A percentile compares a stretch with the other conserved stretches of the same genome.
Conservation (phyloP, 2,888 invertebrate genomes). For the Amiota communis region DNA sequence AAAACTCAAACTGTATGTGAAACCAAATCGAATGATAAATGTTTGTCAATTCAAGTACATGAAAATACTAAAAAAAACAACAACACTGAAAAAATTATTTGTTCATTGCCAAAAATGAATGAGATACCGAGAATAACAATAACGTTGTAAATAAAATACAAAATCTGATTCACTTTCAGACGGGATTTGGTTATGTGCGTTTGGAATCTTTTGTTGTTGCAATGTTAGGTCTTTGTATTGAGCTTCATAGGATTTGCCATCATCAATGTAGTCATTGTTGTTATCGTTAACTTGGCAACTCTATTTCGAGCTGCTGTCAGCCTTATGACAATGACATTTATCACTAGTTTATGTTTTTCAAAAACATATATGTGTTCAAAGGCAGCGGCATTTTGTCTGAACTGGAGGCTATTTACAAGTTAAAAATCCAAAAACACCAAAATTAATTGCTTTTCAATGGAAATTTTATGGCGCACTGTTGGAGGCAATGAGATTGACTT, state of each 20-base stretch:
- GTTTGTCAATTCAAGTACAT: constrained; percentile 20
- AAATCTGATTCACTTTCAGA: background rate
- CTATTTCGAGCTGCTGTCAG: constrained; percentile 8
- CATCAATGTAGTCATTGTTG: background rate
- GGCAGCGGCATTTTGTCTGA: background rate
- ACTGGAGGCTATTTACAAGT: constrained; percentile 16
- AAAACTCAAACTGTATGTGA: background rate
- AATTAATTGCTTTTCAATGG: constrained; percentile 60
- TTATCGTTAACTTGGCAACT: constrained; percentile 22
- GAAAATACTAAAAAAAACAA: constrained; percentile 8
- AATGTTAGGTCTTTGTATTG: background rate
- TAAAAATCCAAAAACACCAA: constrained; percentile 21
- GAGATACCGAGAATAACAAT: background rate
- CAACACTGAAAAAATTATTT: constrained; percentile 1
- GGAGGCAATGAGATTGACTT: background rate
- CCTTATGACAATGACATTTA: constrained; percentile 27
- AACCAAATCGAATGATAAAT: constrained; percentile 21
- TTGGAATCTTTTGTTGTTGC: background rate
- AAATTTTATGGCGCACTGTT: constrained; percentile 48
- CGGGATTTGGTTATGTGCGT: no score
- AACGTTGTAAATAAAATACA: background rate
- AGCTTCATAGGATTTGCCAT: background rate
- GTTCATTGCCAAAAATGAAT: constrained; percentile 12
- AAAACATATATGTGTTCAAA: background rate
- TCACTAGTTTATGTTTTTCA: constrained; percentile 23